Evolutionary conservation across 2,797 vertebrate genomes (phyloP), one percentile per base, ranked within the genome.

Genomic region (Mustela erminea): DNA sequence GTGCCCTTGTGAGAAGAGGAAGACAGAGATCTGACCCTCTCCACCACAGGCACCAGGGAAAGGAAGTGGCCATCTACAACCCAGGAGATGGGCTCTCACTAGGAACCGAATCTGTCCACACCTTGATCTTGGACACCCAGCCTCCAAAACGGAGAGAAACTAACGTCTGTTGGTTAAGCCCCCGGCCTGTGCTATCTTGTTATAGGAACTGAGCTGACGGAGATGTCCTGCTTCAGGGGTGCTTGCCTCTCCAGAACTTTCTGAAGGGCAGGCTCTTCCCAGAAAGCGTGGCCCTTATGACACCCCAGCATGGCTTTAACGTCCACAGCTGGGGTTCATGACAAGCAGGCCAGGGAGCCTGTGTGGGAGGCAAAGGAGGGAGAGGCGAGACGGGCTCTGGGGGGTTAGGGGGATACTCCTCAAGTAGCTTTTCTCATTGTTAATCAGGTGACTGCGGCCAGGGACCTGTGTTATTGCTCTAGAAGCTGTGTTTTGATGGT

Each of bases 401-500:
- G 60, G 5, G 60, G 32, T 2, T 2, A 18, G 11, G 7, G 46
- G 43, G 6, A 0, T 0, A 4, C 7, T 32, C 70, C 41, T 62
- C 0, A 3, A 17, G 25, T 3, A 11, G 12, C 81, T 78, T 56
- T 89, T n/a, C 70, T 87, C 18, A 0, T 46, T 93, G 75, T 80
- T 62, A 38, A 38, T 54, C n/a, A 18, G 23, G 17, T 1, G 10
- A n/a, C 68, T 70, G 60, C 41, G 70, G 60, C 78, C 38, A 66
- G 84, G 82, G 74, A n/a, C 41, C 83, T 88, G 84, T 54, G 70
- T 89, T 84, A 90, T 32, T 49, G 58, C 78, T 92, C 27, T 74
- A 29, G 88, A 81, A 35, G 64, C 41, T 38, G 11, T 84, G 83
- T 90, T 91, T 92, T 70, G 70, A 88, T 80, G n/a, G 41, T 62